Conservation (phyloP, 2,113 vertebrate genomes). For the Alectura lathami region DNA sequence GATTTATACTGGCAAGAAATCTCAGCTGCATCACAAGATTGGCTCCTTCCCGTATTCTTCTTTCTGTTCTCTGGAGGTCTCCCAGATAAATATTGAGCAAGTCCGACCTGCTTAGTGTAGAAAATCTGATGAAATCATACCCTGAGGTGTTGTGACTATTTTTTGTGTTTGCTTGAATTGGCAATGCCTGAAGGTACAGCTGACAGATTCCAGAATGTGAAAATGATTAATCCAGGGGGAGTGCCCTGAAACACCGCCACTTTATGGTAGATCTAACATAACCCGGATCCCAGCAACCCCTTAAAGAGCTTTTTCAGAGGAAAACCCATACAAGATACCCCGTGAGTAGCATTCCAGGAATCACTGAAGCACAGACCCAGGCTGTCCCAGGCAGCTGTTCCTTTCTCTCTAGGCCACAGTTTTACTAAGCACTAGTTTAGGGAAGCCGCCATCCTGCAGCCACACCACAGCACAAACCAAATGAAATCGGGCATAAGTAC, state of each 20-base stretch:
- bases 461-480: not conserved
- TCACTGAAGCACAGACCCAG: not conserved
- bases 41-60: slow-evolving; percentile 6
- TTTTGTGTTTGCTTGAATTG: slow-evolving; percentile 49
- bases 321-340: not conserved
- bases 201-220: slow-evolving; percentile 52
- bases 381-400: not conserved
- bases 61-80: slow-evolving; percentile 30
- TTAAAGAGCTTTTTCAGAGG: slow-evolving; percentile 19
- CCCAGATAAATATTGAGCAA: not conserved
- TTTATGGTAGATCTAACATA: slow-evolving; percentile 4
- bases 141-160: slow-evolving; percentile 15
- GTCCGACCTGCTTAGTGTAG: slow-evolving; percentile 10
- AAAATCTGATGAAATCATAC: slow-evolving; percentile 31
- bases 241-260: not conserved
- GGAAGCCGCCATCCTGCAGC: not conserved
- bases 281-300: not conserved
- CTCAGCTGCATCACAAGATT: slow-evolving; percentile 2
- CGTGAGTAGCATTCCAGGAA: slow-evolving; percentile 13
- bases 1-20: slow-evolving; percentile 31
- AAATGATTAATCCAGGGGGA: slow-evolving; percentile 18
- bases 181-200: not conserved
- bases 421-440: not conserved
- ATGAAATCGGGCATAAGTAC: not conserved
- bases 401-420: slow-evolving; percentile 9